Percentiles rank a stretch among this genome's conserved stretches.
phyloP scores from a whole-genome alignment of 2,113 vertebrate genomes.

The Proteles cristata region DNA sequence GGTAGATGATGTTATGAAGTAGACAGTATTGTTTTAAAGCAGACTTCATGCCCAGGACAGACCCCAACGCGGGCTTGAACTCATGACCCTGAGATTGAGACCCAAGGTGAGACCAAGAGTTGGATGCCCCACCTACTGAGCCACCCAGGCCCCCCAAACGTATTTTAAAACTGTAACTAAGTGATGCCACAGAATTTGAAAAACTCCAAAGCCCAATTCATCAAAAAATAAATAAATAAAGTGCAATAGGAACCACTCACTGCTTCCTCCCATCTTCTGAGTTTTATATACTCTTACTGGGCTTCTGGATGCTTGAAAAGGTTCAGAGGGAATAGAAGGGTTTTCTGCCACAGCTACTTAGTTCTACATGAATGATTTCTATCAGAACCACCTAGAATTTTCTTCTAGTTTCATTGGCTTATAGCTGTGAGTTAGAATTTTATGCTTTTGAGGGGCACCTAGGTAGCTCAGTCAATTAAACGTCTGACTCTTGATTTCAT shows the following conservation, averaged over 20 bases:
- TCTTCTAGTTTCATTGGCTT: neutral
- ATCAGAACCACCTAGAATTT: neutral
- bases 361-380: neutral
- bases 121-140: too few species aligned
- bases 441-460: neutral
- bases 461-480: too few species aligned
- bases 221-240: neutral
- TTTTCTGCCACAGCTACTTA: neutral
- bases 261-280: neutral
- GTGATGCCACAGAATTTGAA: neutral
- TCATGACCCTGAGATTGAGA: too few species aligned
- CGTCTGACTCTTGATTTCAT: too few species aligned
- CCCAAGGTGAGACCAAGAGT: too few species aligned
- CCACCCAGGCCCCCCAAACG: too few species aligned
- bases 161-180: neutral
- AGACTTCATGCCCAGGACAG: too few species aligned
- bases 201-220: neutral
- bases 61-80: too few species aligned
- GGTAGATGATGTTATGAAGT: neutral
- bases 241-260: neutral
- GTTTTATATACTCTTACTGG: neutral
- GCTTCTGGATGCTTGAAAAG: neutral
- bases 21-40: neutral
- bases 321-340: neutral
- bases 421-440: neutral